phyloP scores from a whole-genome alignment of 2,113 vertebrate species.

The Leptobrachium ailaonicum region DNA sequence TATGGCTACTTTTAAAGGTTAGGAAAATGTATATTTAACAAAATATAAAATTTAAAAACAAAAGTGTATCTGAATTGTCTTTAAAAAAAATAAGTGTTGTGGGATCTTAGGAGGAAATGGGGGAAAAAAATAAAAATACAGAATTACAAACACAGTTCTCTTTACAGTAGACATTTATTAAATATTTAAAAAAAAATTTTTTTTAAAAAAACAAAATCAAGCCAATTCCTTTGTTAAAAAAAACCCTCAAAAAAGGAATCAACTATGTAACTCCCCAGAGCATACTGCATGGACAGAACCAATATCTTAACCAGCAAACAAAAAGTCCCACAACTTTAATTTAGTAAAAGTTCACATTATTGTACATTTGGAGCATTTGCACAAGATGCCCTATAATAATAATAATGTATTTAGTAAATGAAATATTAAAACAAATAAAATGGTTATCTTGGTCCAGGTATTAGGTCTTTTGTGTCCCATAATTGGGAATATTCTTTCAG shows the following conservation, averaged over 20 bases:
- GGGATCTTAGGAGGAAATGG: no score
- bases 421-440: neutral
- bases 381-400: neutral
- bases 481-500: neutral
- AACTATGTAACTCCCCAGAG: conserved; percentile 12
- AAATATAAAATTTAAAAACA: no score
- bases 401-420: neutral
- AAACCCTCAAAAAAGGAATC: neutral
- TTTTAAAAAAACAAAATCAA: neutral
- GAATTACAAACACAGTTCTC: conserved; percentile 18
- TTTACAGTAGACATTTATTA: conserved; percentile 31
- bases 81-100: no score
- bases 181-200: neutral
- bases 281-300: neutral
- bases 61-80: no score
- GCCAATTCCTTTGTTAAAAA: neutral
- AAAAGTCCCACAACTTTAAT: neutral
- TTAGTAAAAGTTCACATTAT: conserved; percentile 6
- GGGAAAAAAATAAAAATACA: no score
- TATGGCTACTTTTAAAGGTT: no score
- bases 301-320: neutral
- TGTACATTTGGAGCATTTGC: conserved; percentile 2
- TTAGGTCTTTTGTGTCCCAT: neutral
- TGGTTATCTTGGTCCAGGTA: neutral
- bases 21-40: no score